Conservation (phyloP, 2,888 invertebrate species). For the Protophormia terraenovae region DNA sequence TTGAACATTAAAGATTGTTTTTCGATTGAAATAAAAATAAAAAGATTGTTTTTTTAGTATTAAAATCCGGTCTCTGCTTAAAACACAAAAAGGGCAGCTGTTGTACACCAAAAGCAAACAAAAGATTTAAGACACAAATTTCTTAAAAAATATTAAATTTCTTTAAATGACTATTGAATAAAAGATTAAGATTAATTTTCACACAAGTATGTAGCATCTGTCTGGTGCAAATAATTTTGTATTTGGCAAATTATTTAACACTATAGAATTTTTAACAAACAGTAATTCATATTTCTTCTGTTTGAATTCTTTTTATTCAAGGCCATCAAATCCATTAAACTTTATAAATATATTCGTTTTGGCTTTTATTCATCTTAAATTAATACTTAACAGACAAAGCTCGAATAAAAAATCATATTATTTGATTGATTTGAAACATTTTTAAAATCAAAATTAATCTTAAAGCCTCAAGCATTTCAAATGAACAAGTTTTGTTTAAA, state of each 20-base stretch:
- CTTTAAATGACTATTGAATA: not conserved
- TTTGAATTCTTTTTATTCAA: conserved; percentile 33
- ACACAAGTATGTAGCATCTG: not conserved
- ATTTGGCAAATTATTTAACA: not conserved
- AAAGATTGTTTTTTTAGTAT: no score
- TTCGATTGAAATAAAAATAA: no score
- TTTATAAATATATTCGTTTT: conserved; percentile 21
- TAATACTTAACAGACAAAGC: conserved; percentile 40
- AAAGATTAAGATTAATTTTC: not conserved
- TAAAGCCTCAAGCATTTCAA: conserved; percentile 48
- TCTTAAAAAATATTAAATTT: not conserved
- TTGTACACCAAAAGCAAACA: not conserved
- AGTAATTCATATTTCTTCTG: not conserved
- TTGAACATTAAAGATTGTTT: no score
- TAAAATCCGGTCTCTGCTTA: no score
- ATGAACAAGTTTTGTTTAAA: conserved; percentile 41
- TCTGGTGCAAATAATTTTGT: not conserved
- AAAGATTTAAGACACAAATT: conserved; percentile 32
- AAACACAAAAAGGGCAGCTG: no score
- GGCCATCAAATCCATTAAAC: conserved; percentile 51
- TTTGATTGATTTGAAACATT: conserved; percentile 60
- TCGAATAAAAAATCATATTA: not conserved
- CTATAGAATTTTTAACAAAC: conserved; percentile 19
- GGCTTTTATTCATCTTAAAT: conserved; percentile 5
- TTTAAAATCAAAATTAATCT: conserved; percentile 46